A percentile compares a stretch with the other conserved stretches of the same genome.
Evolutionary conservation across 2,113 vertebrate species (phyloP).

Genomic region (Semnopithecus entellus): DNA sequence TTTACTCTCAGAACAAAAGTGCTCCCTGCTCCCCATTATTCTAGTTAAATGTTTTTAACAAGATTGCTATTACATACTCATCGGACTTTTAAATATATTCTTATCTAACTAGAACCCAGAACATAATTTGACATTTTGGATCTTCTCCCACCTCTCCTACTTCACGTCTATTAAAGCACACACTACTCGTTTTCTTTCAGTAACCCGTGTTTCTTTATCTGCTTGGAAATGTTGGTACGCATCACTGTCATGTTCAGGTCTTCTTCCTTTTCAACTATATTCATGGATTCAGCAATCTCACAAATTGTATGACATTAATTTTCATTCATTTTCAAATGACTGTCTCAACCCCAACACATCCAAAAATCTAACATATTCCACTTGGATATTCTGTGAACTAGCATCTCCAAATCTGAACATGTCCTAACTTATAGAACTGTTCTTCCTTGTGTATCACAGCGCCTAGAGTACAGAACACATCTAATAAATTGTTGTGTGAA

Average conservation of each 20-base stretch:
- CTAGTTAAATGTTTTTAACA: not conserved
- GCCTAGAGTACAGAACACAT: not conserved
- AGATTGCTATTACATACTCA: not conserved
- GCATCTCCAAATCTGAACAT: not conserved
- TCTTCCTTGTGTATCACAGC: not conserved
- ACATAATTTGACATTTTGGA: not conserved
- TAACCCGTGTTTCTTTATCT: not conserved
- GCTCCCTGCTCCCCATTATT: not conserved
- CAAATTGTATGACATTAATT: not conserved
- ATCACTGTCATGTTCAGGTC: not conserved
- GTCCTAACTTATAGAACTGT: not conserved
- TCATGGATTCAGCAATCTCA: not conserved
- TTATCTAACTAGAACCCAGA: not conserved
- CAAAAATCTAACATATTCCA: not conserved
- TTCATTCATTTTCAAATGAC: not conserved
- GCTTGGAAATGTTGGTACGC: not conserved
- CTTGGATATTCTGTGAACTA: not conserved
- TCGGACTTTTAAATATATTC: not conserved
- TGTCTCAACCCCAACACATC: not conserved
- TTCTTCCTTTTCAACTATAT: not conserved
- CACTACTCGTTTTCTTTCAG: not conserved
- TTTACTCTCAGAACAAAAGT: not conserved
- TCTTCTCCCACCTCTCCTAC: not conserved
- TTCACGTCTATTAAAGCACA: not conserved
- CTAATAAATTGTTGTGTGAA: not conserved